Base-by-base conservation (phyloP, 23 tunicate genomes). In the Trididemnum clinides region DNA sequence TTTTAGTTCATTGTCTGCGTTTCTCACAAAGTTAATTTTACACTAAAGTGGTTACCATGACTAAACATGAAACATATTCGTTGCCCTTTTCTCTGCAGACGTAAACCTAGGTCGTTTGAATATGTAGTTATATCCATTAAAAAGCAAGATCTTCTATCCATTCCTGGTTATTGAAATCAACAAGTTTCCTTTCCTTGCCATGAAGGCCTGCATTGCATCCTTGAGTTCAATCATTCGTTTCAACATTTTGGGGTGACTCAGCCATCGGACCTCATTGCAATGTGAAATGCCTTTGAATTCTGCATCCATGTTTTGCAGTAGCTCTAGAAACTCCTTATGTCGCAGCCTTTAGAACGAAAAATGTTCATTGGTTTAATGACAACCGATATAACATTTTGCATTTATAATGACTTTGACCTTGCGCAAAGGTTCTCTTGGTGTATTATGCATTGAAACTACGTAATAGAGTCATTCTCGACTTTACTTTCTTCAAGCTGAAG, bases 1-100 rank as follows among this genome's bases (percentile, higher is more conserved):
- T 82, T 82, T 33, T 82, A 64, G 86, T 82, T 82, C 74, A 64
- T 70, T 82, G 64, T 64, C 51, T 64, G 78, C 86, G 51, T 82
- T 82, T 64, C 86, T 79, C 86, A 82, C 20, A 64, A 5, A 33
- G 86, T 65, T 65, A 82, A 82, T 82, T 82, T 82, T 51, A 82
- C 33, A 82, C 7, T 79, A 82, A 82, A 82, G 28, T 79, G 79
- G 57, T 82, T 82, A 54, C 28, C 78, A 82, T 82, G 78, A 65
- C 64, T 79, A 65, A 82, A 82, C 81, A 82, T 38, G 86, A 22
- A 63, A 63, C n/a, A 25, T 71, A 71, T 71, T 32, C 27, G 77
- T 71, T 71, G 77, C 77, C 77, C 39, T 71, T 32, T 71, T 27
- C 77, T 71, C 39, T 32, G 77, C n/a, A 71, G 39, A 71, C 77